A percentile compares a stretch with the other conserved stretches of the same genome.
Conservation (phyloP, 2,797 vertebrate genomes). For the Sorex maritimensis region DNA sequence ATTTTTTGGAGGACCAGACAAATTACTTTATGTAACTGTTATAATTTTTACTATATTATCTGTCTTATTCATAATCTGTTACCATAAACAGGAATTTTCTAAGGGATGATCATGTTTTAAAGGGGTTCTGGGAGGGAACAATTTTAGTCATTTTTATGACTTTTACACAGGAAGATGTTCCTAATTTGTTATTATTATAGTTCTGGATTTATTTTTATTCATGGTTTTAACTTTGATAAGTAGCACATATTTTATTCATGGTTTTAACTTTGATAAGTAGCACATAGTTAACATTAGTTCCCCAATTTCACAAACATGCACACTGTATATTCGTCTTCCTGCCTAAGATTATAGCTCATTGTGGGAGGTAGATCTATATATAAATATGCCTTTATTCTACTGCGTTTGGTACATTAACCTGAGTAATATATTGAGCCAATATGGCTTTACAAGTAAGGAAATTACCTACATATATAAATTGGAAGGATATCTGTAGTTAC, state of each 20-base stretch:
- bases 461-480: conserved; percentile 84
- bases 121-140: background rate
- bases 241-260: background rate
- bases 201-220: background rate
- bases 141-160: background rate
- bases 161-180: conserved; percentile 44
- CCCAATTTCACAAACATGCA: background rate
- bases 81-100: background rate
- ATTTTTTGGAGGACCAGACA: background rate
- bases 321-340: background rate
- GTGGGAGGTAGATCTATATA: background rate
- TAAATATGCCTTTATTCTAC: background rate
- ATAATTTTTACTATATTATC: background rate
- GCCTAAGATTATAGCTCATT: background rate
- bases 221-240: conserved; percentile 22
- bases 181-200: conserved; percentile 41
- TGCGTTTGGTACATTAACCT: background rate
- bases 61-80: background rate
- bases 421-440: background rate
- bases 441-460: conserved; percentile 56
- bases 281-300: background rate
- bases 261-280: conserved; percentile 30
- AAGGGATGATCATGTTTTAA: background rate
- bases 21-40: background rate
- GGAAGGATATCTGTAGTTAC: conserved; percentile 73